Conservation (phyloP, 2,888 invertebrate genomes). For the Archaeoteleia sp. region DNA sequence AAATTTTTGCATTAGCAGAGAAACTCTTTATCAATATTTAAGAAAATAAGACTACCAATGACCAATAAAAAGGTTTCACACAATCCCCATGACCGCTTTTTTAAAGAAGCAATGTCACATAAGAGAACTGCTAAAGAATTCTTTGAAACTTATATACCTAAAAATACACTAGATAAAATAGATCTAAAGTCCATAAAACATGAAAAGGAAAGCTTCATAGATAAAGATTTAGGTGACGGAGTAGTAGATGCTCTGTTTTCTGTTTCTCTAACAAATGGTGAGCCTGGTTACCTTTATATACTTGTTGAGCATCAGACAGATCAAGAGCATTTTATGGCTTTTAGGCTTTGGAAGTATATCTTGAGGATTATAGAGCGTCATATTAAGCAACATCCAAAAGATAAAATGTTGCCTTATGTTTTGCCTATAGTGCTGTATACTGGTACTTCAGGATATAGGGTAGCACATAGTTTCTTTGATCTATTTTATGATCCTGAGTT, state of each 20-base stretch:
- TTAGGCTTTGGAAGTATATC: constrained; percentile 1
- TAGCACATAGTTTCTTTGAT: too few relatives aligned
- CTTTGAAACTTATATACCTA: neutral
- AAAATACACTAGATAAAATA: neutral
- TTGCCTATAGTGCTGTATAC: neutral
- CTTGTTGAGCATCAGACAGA: neutral
- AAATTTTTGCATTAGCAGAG: too few relatives aligned
- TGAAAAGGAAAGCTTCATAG: constrained; percentile 1
- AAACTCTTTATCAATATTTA: too few relatives aligned
- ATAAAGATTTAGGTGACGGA: neutral
- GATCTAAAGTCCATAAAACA: neutral
- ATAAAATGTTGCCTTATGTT: neutral
- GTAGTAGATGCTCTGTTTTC: neutral
- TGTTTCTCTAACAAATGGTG: neutral
- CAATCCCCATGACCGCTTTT: too few relatives aligned
- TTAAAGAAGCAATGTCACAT: too few relatives aligned
- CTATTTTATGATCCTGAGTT: too few relatives aligned
- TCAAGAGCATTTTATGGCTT: constrained; percentile 2
- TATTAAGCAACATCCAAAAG: neutral
- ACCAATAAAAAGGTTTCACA: too few relatives aligned
- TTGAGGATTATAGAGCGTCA: neutral
- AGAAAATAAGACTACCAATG: too few relatives aligned
- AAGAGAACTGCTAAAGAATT: too few relatives aligned
- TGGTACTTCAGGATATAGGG: too few relatives aligned
- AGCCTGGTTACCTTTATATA: neutral